A percentile compares a stretch with the other conserved stretches of the same genome.
Conservation (phyloP, 1,140 invertebrate genomes). For the Globodera rostochiensis region DNA sequence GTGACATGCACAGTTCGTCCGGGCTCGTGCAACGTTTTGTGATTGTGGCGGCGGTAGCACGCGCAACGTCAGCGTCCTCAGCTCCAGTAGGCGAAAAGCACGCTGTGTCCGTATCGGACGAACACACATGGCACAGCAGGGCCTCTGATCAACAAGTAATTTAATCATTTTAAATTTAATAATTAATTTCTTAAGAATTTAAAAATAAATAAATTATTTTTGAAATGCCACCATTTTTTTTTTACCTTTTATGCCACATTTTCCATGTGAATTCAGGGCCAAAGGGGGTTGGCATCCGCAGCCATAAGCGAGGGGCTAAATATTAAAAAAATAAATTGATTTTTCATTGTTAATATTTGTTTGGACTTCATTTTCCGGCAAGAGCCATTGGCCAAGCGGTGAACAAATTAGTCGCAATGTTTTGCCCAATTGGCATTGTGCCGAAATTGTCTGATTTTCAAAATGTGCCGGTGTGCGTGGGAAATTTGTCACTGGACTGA, state of each 20-base stretch:
- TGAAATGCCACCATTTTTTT: not conserved
- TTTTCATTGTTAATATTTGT: not conserved
- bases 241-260: not conserved
- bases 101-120: not conserved
- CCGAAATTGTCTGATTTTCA: slow-evolving; percentile 1
- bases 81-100: not conserved
- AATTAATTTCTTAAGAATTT: too few species aligned
- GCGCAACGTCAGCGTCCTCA: not conserved
- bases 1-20: not conserved
- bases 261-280: not conserved
- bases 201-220: too few species aligned
- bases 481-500: not conserved
- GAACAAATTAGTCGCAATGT: not conserved
- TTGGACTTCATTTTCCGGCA: not conserved
- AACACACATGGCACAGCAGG: not conserved
- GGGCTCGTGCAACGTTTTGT: not conserved
- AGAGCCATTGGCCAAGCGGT: not conserved
- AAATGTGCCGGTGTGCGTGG: not conserved
- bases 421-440: not conserved
- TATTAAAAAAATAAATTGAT: not conserved
- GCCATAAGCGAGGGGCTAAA: not conserved
- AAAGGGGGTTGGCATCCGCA: not conserved
- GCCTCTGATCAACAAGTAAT: not conserved
- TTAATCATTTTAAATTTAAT: too few species aligned
- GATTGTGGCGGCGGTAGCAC: not conserved